A percentile compares a stretch with the other conserved stretches of the same genome.
Evolutionary conservation across 1,140 invertebrate species (phyloP).

Genomic region (Halesus radiatus): DNA sequence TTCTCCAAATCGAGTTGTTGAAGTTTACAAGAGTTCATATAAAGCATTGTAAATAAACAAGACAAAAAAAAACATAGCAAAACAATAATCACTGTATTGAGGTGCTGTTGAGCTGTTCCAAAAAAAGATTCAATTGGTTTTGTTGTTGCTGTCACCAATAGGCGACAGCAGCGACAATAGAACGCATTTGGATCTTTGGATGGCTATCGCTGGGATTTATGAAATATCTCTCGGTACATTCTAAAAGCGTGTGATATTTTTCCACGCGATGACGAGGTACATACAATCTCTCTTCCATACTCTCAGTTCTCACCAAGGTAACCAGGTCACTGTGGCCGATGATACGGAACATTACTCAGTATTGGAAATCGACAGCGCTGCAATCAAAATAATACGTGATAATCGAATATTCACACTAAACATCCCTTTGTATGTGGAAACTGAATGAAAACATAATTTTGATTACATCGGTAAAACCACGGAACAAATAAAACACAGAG

Average conservation of each 20-base stretch:
- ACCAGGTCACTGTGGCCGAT: conserved; percentile 42
- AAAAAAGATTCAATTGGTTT: not conserved
- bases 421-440: not conserved
- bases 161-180: not conserved
- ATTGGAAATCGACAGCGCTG: conserved; percentile 17
- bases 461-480: no score
- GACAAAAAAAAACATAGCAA: no score
- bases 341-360: conserved; percentile 34
- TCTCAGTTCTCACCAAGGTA: conserved; percentile 33
- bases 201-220: no score
- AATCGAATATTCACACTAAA: not conserved
- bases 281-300: conserved; percentile 22
- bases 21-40: no score
- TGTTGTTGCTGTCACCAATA: not conserved
- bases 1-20: no score
- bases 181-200: no score
- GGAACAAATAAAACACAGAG: no score
- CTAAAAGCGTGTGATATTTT: conserved; percentile 27
- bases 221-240: conserved; percentile 18
- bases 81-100: no score
- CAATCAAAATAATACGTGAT: conserved; percentile 9
- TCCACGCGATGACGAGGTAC: not conserved
- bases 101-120: no score
- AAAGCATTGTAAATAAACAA: no score
- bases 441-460: no score